These are phyloP conservation scores for Antitype chi DNA, from an alignment of 2,888 invertebrate species.

Conservation along the genomic window DNA sequence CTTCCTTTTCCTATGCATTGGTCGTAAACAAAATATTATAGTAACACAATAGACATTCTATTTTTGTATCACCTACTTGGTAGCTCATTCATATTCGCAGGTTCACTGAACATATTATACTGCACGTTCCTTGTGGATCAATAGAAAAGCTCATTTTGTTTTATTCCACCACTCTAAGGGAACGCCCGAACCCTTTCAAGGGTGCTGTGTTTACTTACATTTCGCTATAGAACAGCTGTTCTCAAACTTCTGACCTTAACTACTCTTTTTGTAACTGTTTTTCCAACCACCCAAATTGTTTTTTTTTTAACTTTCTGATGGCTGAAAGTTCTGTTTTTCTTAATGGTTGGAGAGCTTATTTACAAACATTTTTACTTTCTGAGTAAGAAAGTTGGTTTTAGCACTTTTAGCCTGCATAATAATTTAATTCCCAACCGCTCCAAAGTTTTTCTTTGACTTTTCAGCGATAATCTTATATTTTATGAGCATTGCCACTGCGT, in stretches of 20 bases:
- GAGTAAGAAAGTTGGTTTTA: slow-evolving; percentile 22
- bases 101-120: slow-evolving; percentile 79
- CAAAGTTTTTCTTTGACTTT: slow-evolving; percentile 13
- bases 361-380: slow-evolving; percentile 43
- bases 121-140: slow-evolving; percentile 81
- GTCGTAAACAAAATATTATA: slow-evolving; percentile 27
- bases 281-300: slow-evolving; percentile 44
- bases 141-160: slow-evolving; percentile 87
- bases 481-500: slow-evolving; percentile 10
- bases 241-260: slow-evolving; percentile 56
- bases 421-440: slow-evolving; percentile 30
- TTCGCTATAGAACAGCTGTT: slow-evolving; percentile 69
- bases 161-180: slow-evolving; percentile 82
- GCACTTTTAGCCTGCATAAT: slow-evolving; percentile 24
- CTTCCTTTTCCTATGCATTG: slow-evolving; percentile 24
- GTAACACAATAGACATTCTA: slow-evolving; percentile 38
- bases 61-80: slow-evolving; percentile 42
- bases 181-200: slow-evolving; percentile 85
- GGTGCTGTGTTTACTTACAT: slow-evolving; percentile 80
- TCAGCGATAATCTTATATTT: slow-evolving; percentile 17
- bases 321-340: slow-evolving; percentile 44
- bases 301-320: slow-evolving; percentile 47
- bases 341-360: slow-evolving; percentile 43
- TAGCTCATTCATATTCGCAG: slow-evolving; percentile 75
- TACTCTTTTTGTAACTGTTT: slow-evolving; percentile 56